Conservation (phyloP, 1,140 invertebrate species). For the Hylaeus volcanicus region DNA sequence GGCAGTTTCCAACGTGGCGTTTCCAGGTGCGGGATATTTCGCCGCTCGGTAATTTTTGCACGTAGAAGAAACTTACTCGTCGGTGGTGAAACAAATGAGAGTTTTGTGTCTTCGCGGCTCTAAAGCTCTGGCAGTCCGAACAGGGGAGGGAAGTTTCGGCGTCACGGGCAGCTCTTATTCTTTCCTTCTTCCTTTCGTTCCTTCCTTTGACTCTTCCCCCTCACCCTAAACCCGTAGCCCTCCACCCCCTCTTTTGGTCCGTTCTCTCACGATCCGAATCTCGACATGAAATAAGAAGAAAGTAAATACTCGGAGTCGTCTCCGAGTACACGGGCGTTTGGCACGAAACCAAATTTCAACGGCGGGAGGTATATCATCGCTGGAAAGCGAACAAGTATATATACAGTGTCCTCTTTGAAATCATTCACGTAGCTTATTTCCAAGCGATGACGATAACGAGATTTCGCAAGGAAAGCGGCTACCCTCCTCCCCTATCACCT, state of each 20-base stretch:
- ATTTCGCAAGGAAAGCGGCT: background rate
- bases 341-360: slow-evolving; percentile 55
- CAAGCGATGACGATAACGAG: slow-evolving; percentile 32
- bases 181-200: background rate
- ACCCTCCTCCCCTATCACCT: too few species aligned
- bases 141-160: background rate
- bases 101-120: background rate
- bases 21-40: background rate
- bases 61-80: slow-evolving; percentile 11
- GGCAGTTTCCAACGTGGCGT: background rate
- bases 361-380: slow-evolving; percentile 32
- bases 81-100: slow-evolving; percentile 20
- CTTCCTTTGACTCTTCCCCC: background rate
- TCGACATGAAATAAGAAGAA: slow-evolving; percentile 53
- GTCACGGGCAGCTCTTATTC: background rate
- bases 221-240: background rate
- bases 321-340: slow-evolving; percentile 54
- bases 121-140: background rate
- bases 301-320: slow-evolving; percentile 51
- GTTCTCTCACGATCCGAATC: slow-evolving; percentile 25
- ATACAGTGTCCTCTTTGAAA: slow-evolving; percentile 34
- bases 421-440: slow-evolving; percentile 32
- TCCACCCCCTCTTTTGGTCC: background rate
- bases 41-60: slow-evolving; percentile 8
- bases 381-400: background rate